Evolutionary conservation across 1,140 invertebrate species (phyloP), one percentile per base, ranked within the genome.

Genomic region (Phymorhynchus buccinoides): DNA sequence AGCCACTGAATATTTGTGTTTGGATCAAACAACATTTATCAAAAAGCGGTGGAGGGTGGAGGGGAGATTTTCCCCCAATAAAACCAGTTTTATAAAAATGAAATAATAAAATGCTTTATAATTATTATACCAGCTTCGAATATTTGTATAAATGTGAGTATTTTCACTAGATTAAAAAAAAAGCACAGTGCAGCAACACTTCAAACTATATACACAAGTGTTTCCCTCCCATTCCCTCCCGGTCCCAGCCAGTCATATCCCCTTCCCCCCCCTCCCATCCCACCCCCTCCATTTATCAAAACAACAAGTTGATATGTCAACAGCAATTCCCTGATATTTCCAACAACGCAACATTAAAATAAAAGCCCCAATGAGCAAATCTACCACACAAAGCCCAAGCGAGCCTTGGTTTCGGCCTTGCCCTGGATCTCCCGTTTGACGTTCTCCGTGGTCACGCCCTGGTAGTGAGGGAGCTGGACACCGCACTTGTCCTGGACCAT

Each of bases 331-430:
- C 32, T 80, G 42, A 32, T 44, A 44, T n/a, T n/a, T n/a, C 14
- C 42, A 42, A 32, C 18, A 44, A 42, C 37, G 27, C 30, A 80
- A 16, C 14, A 77, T 16, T 77, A 44, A 80, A 80, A 14, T 4
- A 42, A 32, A 80, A 35, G 48, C 3, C 12, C 18, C 39, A 0
- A 7, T 44, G 56, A 48, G 18, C 7, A 48, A 14, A 18, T n/a
- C 87, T 91, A 92, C 92, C 92, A 93, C 18, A 93, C 91, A 89
- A 93, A 93, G 39, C 93, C 93, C 35, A 93, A 87, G 32, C 92
- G 85, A 79, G 91, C 90, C 84, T 91, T 91, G 30, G 89, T 91
- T 18, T 86, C 81, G 37, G 85, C 89, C 66, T 91, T 89, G 39
- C 89, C 91, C 79, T 92, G 84, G n/a, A 92, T 90, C 52, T 85